These are phyloP conservation scores for Pholis gunnellus DNA, from an alignment of 2,113 vertebrate species.

Conservation along the genomic window DNA sequence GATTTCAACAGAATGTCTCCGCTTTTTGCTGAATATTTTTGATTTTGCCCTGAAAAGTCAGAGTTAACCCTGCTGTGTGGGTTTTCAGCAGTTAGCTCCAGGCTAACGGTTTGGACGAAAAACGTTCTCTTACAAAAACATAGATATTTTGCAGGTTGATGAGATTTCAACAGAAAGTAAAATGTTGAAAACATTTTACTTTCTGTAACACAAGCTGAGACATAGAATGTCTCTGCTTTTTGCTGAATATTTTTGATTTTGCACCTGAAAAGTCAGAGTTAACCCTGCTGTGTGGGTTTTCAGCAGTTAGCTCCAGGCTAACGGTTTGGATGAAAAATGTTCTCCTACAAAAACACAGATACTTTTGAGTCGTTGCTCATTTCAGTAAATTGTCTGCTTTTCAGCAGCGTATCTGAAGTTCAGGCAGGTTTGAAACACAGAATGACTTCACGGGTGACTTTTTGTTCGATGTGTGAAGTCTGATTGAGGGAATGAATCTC, in stretches of 20 bases:
- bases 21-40: not conserved
- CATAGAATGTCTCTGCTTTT: not conserved
- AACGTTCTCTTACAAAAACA: not conserved
- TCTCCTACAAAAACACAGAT: not conserved
- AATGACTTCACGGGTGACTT: not conserved
- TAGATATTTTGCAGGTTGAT: too few relatives aligned
- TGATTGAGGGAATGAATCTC: not conserved
- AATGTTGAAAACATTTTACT: too few relatives aligned
- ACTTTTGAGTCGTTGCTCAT: not conserved
- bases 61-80: not conserved
- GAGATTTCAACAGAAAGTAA: too few relatives aligned
- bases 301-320: not conserved
- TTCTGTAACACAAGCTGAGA: too few relatives aligned
- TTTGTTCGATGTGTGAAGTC: not conserved
- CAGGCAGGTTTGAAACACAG: conserved; percentile 9
- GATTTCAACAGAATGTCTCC: not conserved
- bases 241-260: not conserved
- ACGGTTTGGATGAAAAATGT: not conserved
- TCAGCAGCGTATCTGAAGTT: not conserved
- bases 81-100: not conserved
- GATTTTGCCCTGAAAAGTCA: not conserved
- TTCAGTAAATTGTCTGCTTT: not conserved
- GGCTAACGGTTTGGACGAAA: not conserved
- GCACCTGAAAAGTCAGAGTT: not conserved
- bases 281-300: not conserved